Conservation (phyloP, 2,797 vertebrate species). For the Lycodopsis pacificus region DNA sequence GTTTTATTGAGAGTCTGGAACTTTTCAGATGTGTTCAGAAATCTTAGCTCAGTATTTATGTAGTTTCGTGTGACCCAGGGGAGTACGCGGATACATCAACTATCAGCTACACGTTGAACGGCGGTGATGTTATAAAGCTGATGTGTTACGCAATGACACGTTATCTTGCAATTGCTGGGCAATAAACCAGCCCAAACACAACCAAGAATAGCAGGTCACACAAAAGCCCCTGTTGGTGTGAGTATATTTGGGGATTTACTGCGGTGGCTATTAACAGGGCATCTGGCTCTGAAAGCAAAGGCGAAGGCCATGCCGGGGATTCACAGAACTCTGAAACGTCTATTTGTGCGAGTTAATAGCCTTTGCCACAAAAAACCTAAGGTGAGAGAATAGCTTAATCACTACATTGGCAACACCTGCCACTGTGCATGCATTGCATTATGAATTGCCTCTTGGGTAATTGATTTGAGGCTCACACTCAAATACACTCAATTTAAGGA, state of each 20-base stretch:
- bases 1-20: slow-evolving; percentile 29
- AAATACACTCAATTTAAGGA: slow-evolving; percentile 53
- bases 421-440: slow-evolving; percentile 29
- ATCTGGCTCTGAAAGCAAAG: slow-evolving; percentile 66
- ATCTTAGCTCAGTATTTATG: slow-evolving; percentile 18
- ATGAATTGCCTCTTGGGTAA: slow-evolving; percentile 34
- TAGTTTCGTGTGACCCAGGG: background rate
- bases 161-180: slow-evolving; percentile 46
- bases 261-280: slow-evolving; percentile 63
- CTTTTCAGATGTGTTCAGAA: slow-evolving; percentile 16
- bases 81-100: background rate
- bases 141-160: slow-evolving; percentile 42
- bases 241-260: slow-evolving; percentile 68
- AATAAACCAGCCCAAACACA: slow-evolving; percentile 58
- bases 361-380: slow-evolving; percentile 57
- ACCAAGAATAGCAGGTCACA: slow-evolving; percentile 36
- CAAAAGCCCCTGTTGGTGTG: slow-evolving; percentile 49
- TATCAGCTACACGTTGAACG: slow-evolving; percentile 6
- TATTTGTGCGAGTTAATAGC: slow-evolving; percentile 62
- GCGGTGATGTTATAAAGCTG: slow-evolving; percentile 23
- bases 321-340: slow-evolving; percentile 50
- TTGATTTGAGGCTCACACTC: slow-evolving; percentile 41
- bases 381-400: slow-evolving; percentile 57
- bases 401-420: slow-evolving; percentile 42
- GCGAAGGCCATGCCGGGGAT: slow-evolving; percentile 51